Evolutionary conservation across 1,140 invertebrate species (phyloP), one percentile per base, ranked within the genome.

Genomic region (Bombus difficillimus): DNA sequence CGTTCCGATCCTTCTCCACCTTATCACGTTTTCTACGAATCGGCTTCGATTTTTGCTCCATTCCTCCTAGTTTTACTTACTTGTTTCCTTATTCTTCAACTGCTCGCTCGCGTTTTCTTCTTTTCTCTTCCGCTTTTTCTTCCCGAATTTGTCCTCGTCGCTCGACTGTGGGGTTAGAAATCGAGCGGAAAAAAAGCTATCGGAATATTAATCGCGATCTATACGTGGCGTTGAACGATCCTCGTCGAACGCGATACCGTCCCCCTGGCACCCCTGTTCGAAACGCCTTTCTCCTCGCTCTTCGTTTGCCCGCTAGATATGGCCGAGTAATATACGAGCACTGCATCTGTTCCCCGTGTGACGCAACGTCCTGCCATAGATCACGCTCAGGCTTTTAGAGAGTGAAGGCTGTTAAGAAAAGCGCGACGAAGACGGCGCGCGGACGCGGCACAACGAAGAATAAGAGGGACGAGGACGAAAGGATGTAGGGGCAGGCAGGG

Each of bases 311-410:
- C 86, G 64, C 82, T 91, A 94, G 93, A 94, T 94, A 95, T 93
- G 92, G 87, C 90, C 88, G 93, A 93, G 93, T 95, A 95, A 95
- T 95, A 95, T 95, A 95, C 94, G 94, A 95, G 94, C 93, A 92
- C 93, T 95, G 94, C 95, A 95, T 95, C 94, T 95, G 94, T 95
- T 95, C 94, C 92, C 92, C 92, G 93, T 94, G 93, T 95, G 94
- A 95, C 94, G 95, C 94, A 95, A 95, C 94, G 94, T 95, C 92
- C 93, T 93, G 94, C 94, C 93, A 95, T 95, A 95, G 93, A 95
- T 94, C 94, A 95, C 93, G 93, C 91, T 92, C 92, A 90, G 91
- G 94, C 93, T 94, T 94, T 94, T 94, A 94, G 93, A 94, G 93
- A 95, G 92, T 92, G 93, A 94, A 94, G 92, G 92, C 92, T 94